These are phyloP conservation scores for Pollenia labialis DNA, from an alignment of 2,888 invertebrate species.

Conservation along the genomic window DNA sequence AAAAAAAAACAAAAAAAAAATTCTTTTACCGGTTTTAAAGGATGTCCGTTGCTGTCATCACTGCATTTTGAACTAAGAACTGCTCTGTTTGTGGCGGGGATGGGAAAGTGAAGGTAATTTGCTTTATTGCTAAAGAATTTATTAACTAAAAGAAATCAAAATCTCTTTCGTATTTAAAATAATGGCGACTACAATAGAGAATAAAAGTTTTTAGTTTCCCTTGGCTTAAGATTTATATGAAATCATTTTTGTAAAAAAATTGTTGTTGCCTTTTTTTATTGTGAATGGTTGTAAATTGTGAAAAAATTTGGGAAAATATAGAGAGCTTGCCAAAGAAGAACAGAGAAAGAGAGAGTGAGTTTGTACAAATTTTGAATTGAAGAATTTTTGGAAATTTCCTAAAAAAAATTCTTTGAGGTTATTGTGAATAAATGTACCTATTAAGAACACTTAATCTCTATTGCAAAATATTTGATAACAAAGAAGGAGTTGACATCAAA, in stretches of 20 bases:
- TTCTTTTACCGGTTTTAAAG: conserved; percentile 65
- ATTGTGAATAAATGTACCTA: no score
- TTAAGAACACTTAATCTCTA: no score
- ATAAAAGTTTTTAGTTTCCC: not conserved
- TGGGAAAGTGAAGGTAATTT: not conserved
- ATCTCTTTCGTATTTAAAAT: conserved; percentile 37
- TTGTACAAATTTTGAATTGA: no score
- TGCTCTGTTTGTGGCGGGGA: conserved; percentile 6
- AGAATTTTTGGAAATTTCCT: no score
- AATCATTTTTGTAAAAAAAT: not conserved
- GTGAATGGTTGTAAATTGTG: not conserved
- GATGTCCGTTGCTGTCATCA: conserved; percentile 72
- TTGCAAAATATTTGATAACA: no score
- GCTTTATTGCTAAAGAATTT: conserved; percentile 63
- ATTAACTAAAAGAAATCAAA: conserved; percentile 66
- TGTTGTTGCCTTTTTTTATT: not conserved
- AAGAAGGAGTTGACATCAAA: no score
- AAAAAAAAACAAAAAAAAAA: conserved; percentile 72
- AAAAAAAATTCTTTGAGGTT: no score
- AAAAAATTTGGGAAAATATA: no score
- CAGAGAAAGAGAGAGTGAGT: no score
- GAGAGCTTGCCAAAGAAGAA: no score
- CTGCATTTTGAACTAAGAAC: conserved; percentile 43
- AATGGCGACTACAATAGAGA: conserved; percentile 8
- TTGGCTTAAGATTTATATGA: not conserved